Evolutionary conservation across 2,888 invertebrate species (phyloP), one percentile per base, ranked within the genome.

Genomic region (Cataglyphis livida): DNA sequence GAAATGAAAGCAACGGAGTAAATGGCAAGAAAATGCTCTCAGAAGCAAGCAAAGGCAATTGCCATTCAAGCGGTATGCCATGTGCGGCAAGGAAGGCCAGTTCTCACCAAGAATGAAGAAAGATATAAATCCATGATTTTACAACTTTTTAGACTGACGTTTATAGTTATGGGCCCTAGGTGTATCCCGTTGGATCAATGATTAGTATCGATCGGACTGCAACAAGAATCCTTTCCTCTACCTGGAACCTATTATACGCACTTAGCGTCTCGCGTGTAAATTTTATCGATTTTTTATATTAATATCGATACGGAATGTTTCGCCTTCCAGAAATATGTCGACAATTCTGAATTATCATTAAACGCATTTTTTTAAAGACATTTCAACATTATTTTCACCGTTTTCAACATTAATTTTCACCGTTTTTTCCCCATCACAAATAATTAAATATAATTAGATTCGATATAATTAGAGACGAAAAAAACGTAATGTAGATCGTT

Each of bases 121-220:
- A 81, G 90, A 82, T 87, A 89, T 91, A 91, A 91, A 90, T 89
- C 84, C 76, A 83, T 71, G 89, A 88, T 88, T 91, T 91, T 91
- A 91, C 87, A 90, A 90, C 90, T 85, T 81, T 51, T 70, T 51
- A 74, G 87, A 90, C 85, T 87, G 90, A 88, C 90, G 73, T 91
- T 91, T 91, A 91, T 84, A 85, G 86, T 85, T 84, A 85, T 78
- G 74, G 74, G 84, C 84, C 51, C n/a, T 87, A 88, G 87, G 86
- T 90, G 88, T 88, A 84, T 87, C 76, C 90, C 85, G 83, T 71
- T 86, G 87, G 73, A 88, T 90, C 88, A 91, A 90, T 85, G 90
- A 91, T 91, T 88, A 90, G 86, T 88, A 89, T 88, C 86, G 88
- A 91, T 90, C 87, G 88, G 81, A 54, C 61, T 32, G 75, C 83